Base-by-base conservation (phyloP, 2,113 vertebrate species). In the Mastomys natalensis region DNA sequence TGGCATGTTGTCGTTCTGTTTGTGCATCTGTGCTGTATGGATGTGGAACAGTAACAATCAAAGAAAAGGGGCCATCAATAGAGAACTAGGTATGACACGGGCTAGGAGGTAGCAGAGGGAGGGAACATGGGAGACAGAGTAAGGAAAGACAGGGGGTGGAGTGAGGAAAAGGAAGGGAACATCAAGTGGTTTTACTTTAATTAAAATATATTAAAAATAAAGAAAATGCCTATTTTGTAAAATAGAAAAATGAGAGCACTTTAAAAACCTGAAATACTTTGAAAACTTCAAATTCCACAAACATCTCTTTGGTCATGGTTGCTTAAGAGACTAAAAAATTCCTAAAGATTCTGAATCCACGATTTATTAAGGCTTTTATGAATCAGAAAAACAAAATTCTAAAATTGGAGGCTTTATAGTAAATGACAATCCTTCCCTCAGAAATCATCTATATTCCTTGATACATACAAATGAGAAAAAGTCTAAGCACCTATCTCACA, bases 211-310 rank as follows among this genome's bases (percentile, higher is more conserved):
- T 17, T 51, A 77, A 31, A 51, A 34, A 77, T 77, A 51, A 77
- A 77, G 74, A 77, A 93, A 94, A 84, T 43, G 60, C 31, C 45
- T 90, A 5, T 86, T 88, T 81, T 24, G 7, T 13, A 37, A 16
- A 13, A 87, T 0, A 87, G 26, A 77, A 17, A n/a, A 66, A 78
- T 43, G 45, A 77, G 90, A 84, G 73, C 24, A 82, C 16, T 93
- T 73, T 62, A n/a, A 86, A 95, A 66, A n/a, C 11, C 0, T 78
- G 66, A 87, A 82, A 80, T 43, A 26, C 15, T 76, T 48, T n/a
- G 12, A 26, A 93, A 91, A 93, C 10, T n/a, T 91, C 87, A 97
- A 84, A 84, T 31, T 37, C 7, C 19, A 62, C 43, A n/a, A 89
- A 62, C 77, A 94, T 82, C 16, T 82, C 6, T 76, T 97, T 55